Conservation (phyloP, 2,797 vertebrate species). For the Gallinago stenura region DNA sequence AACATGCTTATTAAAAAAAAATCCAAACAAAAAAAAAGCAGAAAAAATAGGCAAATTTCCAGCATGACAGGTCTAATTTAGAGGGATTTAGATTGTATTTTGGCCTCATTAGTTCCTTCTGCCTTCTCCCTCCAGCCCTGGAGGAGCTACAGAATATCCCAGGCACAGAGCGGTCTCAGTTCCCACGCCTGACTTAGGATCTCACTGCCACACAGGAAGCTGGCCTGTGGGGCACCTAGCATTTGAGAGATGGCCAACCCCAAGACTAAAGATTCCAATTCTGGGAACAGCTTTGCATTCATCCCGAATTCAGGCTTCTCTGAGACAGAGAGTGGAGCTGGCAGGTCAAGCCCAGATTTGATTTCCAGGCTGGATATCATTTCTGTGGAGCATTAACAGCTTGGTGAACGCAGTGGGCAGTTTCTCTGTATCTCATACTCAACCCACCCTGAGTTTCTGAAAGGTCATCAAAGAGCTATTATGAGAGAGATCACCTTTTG, state of each 20-base stretch:
- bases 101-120: not conserved
- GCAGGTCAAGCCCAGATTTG: not conserved
- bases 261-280: not conserved
- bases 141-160: not conserved
- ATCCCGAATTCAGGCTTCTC: not conserved
- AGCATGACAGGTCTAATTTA: not conserved
- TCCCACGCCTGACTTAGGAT: not conserved
- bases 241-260: not conserved
- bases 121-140: not conserved
- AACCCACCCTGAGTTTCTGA: not conserved
- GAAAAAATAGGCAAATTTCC: not conserved
- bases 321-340: not conserved
- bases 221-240: not conserved
- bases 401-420: not conserved
- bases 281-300: not conserved
- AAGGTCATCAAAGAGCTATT: not conserved
- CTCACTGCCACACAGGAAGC: not conserved
- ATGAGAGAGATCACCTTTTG: not conserved
- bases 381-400: not conserved
- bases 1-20: not conserved
- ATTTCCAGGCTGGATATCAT: not conserved
- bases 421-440: not conserved
- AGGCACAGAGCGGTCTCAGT: not conserved
- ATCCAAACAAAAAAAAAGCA: not conserved
- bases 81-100: not conserved